Conservation (phyloP, 2,797 vertebrate genomes). For the Myotis planiceps region DNA sequence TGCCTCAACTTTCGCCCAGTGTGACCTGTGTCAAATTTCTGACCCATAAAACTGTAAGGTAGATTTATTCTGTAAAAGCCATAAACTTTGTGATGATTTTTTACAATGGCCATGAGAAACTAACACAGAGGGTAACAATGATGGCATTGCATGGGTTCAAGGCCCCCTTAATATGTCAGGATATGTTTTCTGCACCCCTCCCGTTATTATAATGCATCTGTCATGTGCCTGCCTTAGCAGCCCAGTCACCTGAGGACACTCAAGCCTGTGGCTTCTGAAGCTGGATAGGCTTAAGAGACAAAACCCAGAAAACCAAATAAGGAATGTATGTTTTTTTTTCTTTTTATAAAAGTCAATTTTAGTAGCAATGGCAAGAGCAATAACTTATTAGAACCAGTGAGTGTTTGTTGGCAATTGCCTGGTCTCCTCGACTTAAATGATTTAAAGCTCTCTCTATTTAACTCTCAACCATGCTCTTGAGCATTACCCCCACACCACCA, state of each 20-base stretch:
- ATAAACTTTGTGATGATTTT: background rate
- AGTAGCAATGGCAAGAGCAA: background rate
- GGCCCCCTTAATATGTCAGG: background rate
- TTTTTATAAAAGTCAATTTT: slow-evolving; percentile 11
- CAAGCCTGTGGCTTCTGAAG: background rate
- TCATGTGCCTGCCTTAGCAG: background rate
- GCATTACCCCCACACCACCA: background rate
- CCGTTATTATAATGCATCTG: background rate
- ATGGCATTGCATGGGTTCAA: background rate
- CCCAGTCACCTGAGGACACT: background rate
- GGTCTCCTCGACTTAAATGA: background rate
- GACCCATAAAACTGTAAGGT: background rate
- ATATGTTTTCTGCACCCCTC: background rate
- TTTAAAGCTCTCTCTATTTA: background rate
- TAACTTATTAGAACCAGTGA: background rate
- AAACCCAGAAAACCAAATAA: background rate
- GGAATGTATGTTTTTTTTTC: background rate
- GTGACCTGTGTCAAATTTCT: background rate
- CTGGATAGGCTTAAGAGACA: background rate
- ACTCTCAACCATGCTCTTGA: background rate
- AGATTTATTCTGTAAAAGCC: background rate
- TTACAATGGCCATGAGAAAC: background rate
- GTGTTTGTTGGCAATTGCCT: background rate
- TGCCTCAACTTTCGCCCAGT: background rate
- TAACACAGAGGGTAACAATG: background rate